Evolutionary conservation across 1,140 invertebrate species (phyloP).

Genomic region (Hyposmocoma kahamanoa): DNA sequence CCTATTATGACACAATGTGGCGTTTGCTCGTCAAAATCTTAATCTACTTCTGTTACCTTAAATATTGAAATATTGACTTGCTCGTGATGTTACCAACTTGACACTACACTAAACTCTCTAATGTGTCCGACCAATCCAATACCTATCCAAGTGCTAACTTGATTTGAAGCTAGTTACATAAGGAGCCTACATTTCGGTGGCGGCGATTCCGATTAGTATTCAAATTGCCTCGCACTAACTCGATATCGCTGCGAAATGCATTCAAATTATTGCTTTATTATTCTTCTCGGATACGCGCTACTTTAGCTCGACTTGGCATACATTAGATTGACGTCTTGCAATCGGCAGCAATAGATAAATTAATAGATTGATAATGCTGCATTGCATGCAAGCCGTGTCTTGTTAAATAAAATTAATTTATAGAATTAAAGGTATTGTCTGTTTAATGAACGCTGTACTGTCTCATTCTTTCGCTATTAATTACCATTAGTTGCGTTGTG

Average conservation of each 20-base stretch:
- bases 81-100: too few relatives aligned
- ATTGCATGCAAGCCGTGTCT: not conserved
- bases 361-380: not conserved
- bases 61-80: not conserved
- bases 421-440: too few relatives aligned
- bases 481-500: too few relatives aligned
- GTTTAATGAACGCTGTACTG: too few relatives aligned
- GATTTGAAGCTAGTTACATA: slow-evolving; percentile 13
- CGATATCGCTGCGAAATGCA: slow-evolving; percentile 9
- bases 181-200: slow-evolving; percentile 17
- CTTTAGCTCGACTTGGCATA: not conserved
- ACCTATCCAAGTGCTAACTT: too few relatives aligned
- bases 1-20: slow-evolving; percentile 39
- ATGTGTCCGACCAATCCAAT: too few relatives aligned
- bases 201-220: slow-evolving; percentile 14
- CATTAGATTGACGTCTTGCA: not conserved
- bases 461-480: too few relatives aligned
- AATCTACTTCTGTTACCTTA: slow-evolving; percentile 15
- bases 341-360: too few relatives aligned
- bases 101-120: too few relatives aligned
- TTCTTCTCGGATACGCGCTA: slow-evolving; percentile 8
- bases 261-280: slow-evolving; percentile 15
- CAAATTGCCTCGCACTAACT: slow-evolving; percentile 11
- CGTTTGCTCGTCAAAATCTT: slow-evolving; percentile 42
- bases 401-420: not conserved